Conservation (phyloP, 2,113 vertebrate genomes). For the Phrynocephalus versicolor region DNA sequence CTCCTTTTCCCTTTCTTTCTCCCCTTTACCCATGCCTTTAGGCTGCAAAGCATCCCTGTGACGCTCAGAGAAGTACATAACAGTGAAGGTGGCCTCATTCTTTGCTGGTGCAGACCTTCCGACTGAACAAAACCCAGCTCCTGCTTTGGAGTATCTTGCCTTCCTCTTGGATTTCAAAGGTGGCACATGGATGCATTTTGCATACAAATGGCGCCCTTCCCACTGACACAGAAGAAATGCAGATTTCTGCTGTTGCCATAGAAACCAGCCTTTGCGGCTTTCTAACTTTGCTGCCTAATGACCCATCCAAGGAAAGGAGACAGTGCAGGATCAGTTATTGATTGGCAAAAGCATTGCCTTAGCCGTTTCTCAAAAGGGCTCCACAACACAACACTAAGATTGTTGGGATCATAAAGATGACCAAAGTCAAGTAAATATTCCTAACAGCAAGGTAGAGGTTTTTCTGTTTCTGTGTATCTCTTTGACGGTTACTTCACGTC, state of each 20-base stretch:
- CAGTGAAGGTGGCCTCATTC: not conserved
- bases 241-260: conserved; percentile 51
- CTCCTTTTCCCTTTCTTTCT: not conserved
- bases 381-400: not conserved
- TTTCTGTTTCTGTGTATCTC: too few species aligned
- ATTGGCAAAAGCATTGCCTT: conserved; percentile 16
- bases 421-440: not conserved
- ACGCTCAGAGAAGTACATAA: not conserved
- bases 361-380: not conserved
- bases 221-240: conserved; percentile 25
- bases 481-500: too few species aligned
- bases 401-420: not conserved
- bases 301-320: conserved; percentile 15
- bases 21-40: not conserved
- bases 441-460: too few species aligned
- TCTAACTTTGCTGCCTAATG: conserved; percentile 28
- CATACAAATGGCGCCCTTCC: conserved; percentile 53
- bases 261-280: conserved; percentile 52
- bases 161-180: conserved; percentile 17
- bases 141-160: not conserved
- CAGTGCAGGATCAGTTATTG: conserved; percentile 5
- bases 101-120: not conserved
- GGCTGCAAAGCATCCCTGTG: not conserved
- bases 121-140: not conserved
- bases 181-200: conserved; percentile 9